Evolutionary conservation across 2,113 vertebrate genomes (phyloP).

Genomic region (Poeciliopsis turrubarensis): DNA sequence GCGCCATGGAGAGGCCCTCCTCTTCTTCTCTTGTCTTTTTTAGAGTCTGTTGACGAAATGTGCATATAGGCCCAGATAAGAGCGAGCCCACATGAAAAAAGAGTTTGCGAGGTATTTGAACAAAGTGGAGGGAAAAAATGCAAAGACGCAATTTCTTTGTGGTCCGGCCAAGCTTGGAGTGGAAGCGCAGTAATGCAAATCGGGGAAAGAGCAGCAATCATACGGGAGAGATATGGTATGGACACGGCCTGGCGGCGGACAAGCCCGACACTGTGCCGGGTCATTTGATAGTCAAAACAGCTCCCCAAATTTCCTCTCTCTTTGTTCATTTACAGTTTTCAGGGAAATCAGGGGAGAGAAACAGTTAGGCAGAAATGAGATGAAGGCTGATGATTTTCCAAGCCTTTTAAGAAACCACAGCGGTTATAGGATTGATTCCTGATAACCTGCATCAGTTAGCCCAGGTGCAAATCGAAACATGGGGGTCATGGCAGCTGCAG

Average conservation of each 20-base stretch:
- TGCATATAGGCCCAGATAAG: slow-evolving; percentile 62
- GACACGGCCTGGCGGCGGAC: slow-evolving; percentile 40
- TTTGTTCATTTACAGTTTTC: slow-evolving; percentile 80
- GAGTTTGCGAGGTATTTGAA: slow-evolving; percentile 53
- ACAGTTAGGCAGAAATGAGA: slow-evolving; percentile 42
- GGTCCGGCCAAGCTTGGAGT: slow-evolving; percentile 61
- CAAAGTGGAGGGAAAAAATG: slow-evolving; percentile 78
- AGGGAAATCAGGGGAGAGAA: slow-evolving; percentile 76
- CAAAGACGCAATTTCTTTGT: slow-evolving; percentile 75
- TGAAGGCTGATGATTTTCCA: background rate
- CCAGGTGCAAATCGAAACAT: slow-evolving; percentile 46
- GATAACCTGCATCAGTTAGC: slow-evolving; percentile 22
- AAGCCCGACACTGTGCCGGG: slow-evolving; percentile 54
- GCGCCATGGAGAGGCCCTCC: background rate
- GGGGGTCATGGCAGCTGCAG: background rate
- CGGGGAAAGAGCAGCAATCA: slow-evolving; percentile 62
- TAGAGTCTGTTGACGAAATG: slow-evolving; percentile 64
- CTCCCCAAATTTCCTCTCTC: slow-evolving; percentile 67
- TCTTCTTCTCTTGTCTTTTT: background rate
- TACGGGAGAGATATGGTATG: slow-evolving; percentile 65
- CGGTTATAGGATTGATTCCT: background rate
- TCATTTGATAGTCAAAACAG: slow-evolving; percentile 82
- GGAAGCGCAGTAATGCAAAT: slow-evolving; percentile 80
- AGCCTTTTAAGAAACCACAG: background rate
- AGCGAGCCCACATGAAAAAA: slow-evolving; percentile 46